A percentile compares a stretch with the other conserved stretches of the same genome.
These are phyloP conservation scores for Apoderus coryli DNA, from an alignment of 2,888 invertebrate species.

Conservation along the genomic window DNA sequence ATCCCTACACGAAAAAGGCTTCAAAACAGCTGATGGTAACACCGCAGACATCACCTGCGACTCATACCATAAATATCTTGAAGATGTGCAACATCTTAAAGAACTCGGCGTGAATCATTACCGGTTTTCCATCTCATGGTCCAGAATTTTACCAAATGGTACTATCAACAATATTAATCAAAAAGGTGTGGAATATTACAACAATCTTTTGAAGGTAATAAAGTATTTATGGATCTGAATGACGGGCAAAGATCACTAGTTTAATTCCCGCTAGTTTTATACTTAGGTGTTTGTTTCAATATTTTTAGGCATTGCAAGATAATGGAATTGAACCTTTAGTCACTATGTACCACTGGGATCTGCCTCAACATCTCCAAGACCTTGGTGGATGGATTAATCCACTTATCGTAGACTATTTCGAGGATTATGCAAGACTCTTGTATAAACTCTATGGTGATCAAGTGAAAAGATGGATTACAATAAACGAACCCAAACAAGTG, in stretches of 20 bases:
- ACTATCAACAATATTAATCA: slow-evolving; percentile 42
- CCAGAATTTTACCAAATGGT: slow-evolving; percentile 45
- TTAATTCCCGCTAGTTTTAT: too few species aligned
- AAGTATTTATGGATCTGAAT: too few species aligned
- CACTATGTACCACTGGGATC: slow-evolving; percentile 41
- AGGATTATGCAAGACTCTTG: slow-evolving; percentile 19
- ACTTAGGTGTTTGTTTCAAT: too few species aligned
- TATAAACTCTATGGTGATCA: slow-evolving; percentile 19
- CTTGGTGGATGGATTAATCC: slow-evolving; percentile 19
- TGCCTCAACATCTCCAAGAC: slow-evolving; percentile 35
- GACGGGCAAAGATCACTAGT: too few species aligned
- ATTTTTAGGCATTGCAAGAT: slow-evolving; percentile 27
- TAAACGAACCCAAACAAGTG: slow-evolving; percentile 19
- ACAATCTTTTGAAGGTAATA: slow-evolving; percentile 52
- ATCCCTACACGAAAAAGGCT: too few species aligned
- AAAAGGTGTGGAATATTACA: slow-evolving; percentile 45
- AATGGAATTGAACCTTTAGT: slow-evolving; percentile 39
- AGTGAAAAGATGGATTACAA: slow-evolving; percentile 21
- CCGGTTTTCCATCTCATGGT: slow-evolving; percentile 14
- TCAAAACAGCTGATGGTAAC: too few species aligned
- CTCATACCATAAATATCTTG: slow-evolving; percentile 49
- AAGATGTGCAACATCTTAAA: slow-evolving; percentile 46
- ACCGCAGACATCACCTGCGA: slow-evolving; percentile 49
- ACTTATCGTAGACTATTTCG: slow-evolving; percentile 16
- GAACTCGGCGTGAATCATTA: slow-evolving; percentile 42